Base-by-base conservation (phyloP, 2,888 invertebrate genomes). In the Maniola hyperantus region DNA sequence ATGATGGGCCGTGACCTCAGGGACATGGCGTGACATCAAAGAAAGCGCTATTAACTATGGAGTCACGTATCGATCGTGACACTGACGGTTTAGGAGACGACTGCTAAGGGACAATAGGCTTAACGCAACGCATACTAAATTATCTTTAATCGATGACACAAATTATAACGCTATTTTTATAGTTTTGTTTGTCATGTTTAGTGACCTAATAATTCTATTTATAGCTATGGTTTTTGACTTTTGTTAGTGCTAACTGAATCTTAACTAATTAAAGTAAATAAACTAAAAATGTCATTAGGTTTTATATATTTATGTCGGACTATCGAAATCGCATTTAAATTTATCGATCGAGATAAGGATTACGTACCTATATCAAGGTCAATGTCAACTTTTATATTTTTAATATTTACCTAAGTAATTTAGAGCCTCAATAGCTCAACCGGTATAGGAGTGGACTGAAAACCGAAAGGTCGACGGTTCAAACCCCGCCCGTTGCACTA, bases 171-270 rank as follows among this genome's bases (percentile, higher is more conserved):
- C 8, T 59, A 42, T 46, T 15, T 59, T 20, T 42, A 42, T 59
- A 46, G 42, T n/a, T 46, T 59, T 48, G 59, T 59, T 59, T 48
- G 34, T 26, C 15, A 15, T 34, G 59, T 6, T 18, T 59, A 33
- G 48, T 59, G 48, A 59, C 46, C 59, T 46, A 59, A 59, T 59
- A 15, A 46, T 59, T 39, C 46, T 59, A 59, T 59, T 59, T 59
- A 59, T 59, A 59, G 59, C 42, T 42, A 13, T 13, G 11, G 18
- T 10, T 55, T 55, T 26, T 26, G 26, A 26, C 26, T 26, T 26
- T 42, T 39, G 20, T 57, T 57, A 42, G 11, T 39, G 42, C 39
- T 20, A 18, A 55, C 11, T 18, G 34, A 54, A 54, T 50, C 11
- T 5, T 6, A 44, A 50, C 20, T 50, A 50, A 20, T 50, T 20